These are phyloP conservation scores for Ormyrus nitidulus DNA, from an alignment of 2,888 invertebrate genomes.

Conservation along the genomic window DNA sequence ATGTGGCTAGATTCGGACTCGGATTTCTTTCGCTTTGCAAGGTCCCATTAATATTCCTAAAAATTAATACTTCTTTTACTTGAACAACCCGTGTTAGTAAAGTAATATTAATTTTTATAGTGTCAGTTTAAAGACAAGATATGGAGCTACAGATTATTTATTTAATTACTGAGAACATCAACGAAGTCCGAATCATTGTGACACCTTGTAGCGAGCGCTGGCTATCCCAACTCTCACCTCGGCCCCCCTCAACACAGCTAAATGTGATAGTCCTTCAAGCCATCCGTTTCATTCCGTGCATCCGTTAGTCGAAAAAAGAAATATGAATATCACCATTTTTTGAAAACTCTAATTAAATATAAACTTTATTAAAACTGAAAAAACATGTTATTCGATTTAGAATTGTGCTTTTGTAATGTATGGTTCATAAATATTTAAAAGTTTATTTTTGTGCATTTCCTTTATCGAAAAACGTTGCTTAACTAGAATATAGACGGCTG, in stretches of 20 bases:
- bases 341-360: background rate
- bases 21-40: conserved; percentile 56
- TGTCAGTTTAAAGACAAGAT: background rate
- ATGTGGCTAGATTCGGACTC: conserved; percentile 66
- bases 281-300: conserved; percentile 36
- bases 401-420: conserved; percentile 7
- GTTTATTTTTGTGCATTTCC: conserved; percentile 36
- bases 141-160: conserved; percentile 8
- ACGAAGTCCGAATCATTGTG: conserved; percentile 65
- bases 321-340: conserved; percentile 27
- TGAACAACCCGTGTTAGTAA: background rate
- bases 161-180: background rate
- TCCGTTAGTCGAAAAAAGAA: conserved; percentile 35
- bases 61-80: conserved; percentile 2
- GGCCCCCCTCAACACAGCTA: conserved; percentile 74
- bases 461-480: conserved; percentile 35
- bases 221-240: conserved; percentile 71
- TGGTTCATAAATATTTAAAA: conserved; percentile 12
- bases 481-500: conserved; percentile 30
- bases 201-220: conserved; percentile 71
- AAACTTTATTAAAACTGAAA: background rate
- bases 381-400: conserved; percentile 2
- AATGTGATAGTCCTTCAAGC: conserved; percentile 56
- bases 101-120: background rate
- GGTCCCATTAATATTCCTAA: conserved; percentile 1